phyloP scores from a whole-genome alignment of 2,888 invertebrate genomes.

The Limenitis camilla region DNA sequence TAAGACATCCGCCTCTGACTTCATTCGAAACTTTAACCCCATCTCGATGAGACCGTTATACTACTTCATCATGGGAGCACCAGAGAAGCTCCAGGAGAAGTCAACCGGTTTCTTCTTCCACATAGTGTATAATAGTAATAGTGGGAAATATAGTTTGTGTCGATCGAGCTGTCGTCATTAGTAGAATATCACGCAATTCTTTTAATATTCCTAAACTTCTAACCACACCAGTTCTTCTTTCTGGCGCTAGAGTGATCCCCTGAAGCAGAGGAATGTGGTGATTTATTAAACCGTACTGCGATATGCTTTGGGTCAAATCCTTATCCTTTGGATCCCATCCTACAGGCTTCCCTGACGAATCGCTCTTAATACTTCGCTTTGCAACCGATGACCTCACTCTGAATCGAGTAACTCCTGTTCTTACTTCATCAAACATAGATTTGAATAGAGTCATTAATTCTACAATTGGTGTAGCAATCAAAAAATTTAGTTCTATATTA shows the following conservation, averaged over 20 bases:
- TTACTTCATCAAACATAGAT: slow-evolving; percentile 23
- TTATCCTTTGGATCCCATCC: not conserved
- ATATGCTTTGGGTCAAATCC: not conserved
- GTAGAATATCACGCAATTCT: too few relatives aligned
- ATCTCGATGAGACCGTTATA: too few relatives aligned
- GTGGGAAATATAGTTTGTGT: too few relatives aligned
- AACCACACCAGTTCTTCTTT: slow-evolving; percentile 20
- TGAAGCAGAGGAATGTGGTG: not conserved
- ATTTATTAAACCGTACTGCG: not conserved
- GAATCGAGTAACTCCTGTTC: slow-evolving; percentile 25
- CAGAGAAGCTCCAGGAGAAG: too few relatives aligned
- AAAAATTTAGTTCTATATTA: not conserved
- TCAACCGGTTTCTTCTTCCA: too few relatives aligned
- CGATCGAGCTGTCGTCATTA: too few relatives aligned
- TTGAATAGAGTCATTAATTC: slow-evolving; percentile 4
- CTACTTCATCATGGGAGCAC: too few relatives aligned
- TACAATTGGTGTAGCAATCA: not conserved
- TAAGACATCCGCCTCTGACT: too few relatives aligned
- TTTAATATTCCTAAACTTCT: slow-evolving; percentile 13
- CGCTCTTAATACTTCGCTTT: slow-evolving; percentile 8
- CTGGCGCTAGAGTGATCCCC: not conserved
- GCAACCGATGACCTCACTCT: slow-evolving; percentile 15
- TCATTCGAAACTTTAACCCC: too few relatives aligned
- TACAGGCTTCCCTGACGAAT: not conserved
- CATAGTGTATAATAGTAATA: too few relatives aligned